These are phyloP conservation scores for Luperina nickerlii DNA, from an alignment of 2,888 invertebrate genomes.

Conservation along the genomic window DNA sequence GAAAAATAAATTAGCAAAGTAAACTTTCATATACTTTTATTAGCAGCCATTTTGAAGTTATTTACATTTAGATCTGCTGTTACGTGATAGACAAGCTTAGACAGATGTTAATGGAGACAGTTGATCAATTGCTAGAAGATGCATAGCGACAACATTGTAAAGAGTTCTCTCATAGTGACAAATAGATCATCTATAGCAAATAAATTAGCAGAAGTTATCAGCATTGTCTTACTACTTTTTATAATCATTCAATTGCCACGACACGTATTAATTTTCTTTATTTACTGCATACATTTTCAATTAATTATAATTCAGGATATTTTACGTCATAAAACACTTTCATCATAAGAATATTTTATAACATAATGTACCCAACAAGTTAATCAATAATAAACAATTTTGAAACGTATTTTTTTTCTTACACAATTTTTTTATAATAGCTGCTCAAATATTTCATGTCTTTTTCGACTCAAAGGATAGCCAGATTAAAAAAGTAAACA, in stretches of 20 bases:
- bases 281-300: constrained; percentile 10
- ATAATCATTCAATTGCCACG: constrained; percentile 54
- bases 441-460: constrained; percentile 40
- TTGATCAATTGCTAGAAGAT: constrained; percentile 65
- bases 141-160: constrained; percentile 64
- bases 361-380: constrained; percentile 19
- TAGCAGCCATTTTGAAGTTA: constrained; percentile 79
- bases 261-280: constrained; percentile 26
- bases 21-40: constrained; percentile 76
- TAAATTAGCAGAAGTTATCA: constrained; percentile 62
- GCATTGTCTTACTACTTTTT: constrained; percentile 56
- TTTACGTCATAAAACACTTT: constrained; percentile 39
- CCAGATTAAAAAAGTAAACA: background rate
- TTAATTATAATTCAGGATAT: constrained; percentile 3
- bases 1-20: constrained; percentile 86
- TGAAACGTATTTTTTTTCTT: constrained; percentile 38
- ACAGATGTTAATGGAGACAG: constrained; percentile 70
- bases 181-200: constrained; percentile 64
- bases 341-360: constrained; percentile 17
- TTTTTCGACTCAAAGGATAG: background rate
- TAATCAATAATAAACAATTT: constrained; percentile 37
- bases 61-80: constrained; percentile 79
- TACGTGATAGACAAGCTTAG: constrained; percentile 79
- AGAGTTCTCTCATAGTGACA: constrained; percentile 43
- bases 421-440: constrained; percentile 54